A percentile compares a stretch with the other conserved stretches of the same genome.
Evolutionary conservation across 2,888 invertebrate species (phyloP).

Genomic region (Tribolium freemani): DNA sequence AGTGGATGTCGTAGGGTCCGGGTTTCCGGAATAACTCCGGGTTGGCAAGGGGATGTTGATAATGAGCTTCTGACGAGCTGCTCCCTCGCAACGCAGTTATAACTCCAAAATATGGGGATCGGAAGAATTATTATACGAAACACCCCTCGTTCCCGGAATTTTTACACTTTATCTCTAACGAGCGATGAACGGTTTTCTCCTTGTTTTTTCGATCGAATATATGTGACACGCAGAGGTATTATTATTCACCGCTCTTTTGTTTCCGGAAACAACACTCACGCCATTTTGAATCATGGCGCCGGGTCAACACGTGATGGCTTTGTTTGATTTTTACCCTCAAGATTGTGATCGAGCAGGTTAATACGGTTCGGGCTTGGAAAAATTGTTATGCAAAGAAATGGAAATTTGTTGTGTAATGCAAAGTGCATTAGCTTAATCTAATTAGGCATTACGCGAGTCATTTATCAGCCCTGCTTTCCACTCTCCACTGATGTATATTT

Average conservation of each 20-base stretch:
- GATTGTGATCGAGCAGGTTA: constrained; percentile 48
- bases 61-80: constrained; percentile 63
- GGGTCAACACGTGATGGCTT: constrained; percentile 36
- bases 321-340: constrained; percentile 36
- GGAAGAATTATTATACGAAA: constrained; percentile 59
- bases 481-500: constrained; percentile 53
- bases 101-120: constrained; percentile 63
- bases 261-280: constrained; percentile 56
- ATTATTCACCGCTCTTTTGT: constrained; percentile 57
- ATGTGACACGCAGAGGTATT: constrained; percentile 52
- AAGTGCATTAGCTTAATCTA: constrained; percentile 41
- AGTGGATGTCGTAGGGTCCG: constrained; percentile 54
- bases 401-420: constrained; percentile 7
- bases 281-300: constrained; percentile 60
- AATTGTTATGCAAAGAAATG: not conserved
- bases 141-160: constrained; percentile 38
- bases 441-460: constrained; percentile 40
- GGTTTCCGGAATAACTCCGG: constrained; percentile 58
- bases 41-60: constrained; percentile 60
- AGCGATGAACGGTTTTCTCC: constrained; percentile 50
- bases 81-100: constrained; percentile 59
- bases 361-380: constrained; percentile 27
- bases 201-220: constrained; percentile 29
- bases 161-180: constrained; percentile 52
- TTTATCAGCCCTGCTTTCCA: constrained; percentile 39